Base-by-base conservation (phyloP, 2,113 vertebrate species). In the Brachypodius melanocephalos region DNA sequence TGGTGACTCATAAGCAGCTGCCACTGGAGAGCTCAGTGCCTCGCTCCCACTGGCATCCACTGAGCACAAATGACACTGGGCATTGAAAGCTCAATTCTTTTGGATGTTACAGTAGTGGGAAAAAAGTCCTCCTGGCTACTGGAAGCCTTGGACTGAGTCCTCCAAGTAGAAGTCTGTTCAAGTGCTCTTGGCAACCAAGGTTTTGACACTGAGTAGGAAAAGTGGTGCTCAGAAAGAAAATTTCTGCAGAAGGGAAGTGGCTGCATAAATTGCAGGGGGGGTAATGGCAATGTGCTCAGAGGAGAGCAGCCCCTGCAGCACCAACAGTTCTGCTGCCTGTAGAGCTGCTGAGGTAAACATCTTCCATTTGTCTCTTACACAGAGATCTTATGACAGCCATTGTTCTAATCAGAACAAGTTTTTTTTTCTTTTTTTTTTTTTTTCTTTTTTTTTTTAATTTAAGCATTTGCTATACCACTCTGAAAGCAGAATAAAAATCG, bases 401-500 rank as follows among this genome's bases (percentile, higher is more conserved):
- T 74, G 28, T 14, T 67, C 46, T 62, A 80, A 69, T 69, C 46
- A 90, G 71, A 90, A 77, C 34, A 0, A 0, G 51, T 38, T 49
- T 74, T 84, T 75, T 90, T 40, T 61, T 57, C 49, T 74, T 84
- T 75, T 90, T 40, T 61, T 57, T 45, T 38, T 49, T 74, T 84
- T 75, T 90, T 40, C 49, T 57, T 45, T 38, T 49, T 74, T 84
- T 75, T 90, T 40, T 61, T 57, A 45, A 42, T 54, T 45, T 65
- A 83, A 85, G 12, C 40, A 57, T 71, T 81, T 54, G 26, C 59
- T 88, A 66, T 7, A 67, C 28, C 55, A 77, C 9, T 77, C 36
- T 74, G 82, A 95, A 95, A 90, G 84, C 49, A 79, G 65, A 78
- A 76, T 51, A 42, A 85, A 88, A 94, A 85, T 40, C 52, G 61